Evolutionary conservation across 2,888 invertebrate genomes (phyloP).

Genomic region (Apoderus coryli): DNA sequence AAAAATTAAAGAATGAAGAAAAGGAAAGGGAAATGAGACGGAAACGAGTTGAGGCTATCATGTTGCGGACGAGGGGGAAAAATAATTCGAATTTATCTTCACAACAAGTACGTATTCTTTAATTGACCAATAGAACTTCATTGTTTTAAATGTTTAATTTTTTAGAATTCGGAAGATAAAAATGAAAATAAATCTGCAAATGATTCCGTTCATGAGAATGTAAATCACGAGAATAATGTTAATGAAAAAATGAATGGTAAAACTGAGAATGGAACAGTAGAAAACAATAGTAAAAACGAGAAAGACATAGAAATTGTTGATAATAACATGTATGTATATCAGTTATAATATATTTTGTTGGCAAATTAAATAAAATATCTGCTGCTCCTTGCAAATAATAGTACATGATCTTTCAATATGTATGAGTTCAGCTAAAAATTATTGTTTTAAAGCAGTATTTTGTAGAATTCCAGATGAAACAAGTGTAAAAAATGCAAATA

Average conservation of each 20-base stretch:
- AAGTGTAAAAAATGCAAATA: conserved; percentile 31
- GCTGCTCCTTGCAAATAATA: no score
- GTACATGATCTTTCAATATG: no score
- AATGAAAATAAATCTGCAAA: conserved; percentile 27
- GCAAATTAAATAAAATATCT: no score
- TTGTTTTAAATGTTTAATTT: conserved; percentile 7
- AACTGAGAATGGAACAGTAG: conserved; percentile 23
- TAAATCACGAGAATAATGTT: conserved; percentile 26
- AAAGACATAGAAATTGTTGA: conserved; percentile 31
- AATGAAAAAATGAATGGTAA: conserved; percentile 29
- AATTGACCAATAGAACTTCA: background rate
- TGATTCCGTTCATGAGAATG: conserved; percentile 20
- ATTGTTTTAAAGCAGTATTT: no score
- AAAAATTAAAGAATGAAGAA: conserved; percentile 71
- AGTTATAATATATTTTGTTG: no score
- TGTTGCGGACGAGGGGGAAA: conserved; percentile 68
- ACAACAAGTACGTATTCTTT: conserved; percentile 19
- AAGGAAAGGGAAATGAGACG: conserved; percentile 76
- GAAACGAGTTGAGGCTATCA: conserved; percentile 84
- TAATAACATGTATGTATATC: conserved; percentile 34
- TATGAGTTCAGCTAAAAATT: no score
- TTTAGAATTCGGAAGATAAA: conserved; percentile 26
- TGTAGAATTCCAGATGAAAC: conserved; percentile 31
- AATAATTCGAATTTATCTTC: conserved; percentile 23
- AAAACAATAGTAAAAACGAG: conserved; percentile 25